These are phyloP conservation scores for Ptilonorhynchus violaceus DNA, from an alignment of 2,113 vertebrate genomes.

Conservation along the genomic window DNA sequence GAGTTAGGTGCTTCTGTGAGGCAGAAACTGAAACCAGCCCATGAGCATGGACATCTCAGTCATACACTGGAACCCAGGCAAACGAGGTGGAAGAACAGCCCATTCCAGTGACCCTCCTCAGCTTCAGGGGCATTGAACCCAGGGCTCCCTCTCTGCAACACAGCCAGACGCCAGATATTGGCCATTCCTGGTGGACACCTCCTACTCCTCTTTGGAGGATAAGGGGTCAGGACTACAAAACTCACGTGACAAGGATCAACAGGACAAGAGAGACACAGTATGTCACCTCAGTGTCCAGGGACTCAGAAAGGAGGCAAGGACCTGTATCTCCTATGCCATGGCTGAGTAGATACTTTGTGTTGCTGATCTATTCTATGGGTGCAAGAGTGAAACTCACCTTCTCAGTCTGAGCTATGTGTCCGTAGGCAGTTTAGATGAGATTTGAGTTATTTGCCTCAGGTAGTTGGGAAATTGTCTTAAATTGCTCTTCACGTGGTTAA, in stretches of 20 bases:
- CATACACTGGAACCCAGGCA: rapidly evolving
- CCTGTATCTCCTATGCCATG: rapidly evolving
- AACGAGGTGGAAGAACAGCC: not conserved
- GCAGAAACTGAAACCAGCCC: not conserved
- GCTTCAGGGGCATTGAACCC: not conserved
- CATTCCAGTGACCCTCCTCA: not conserved
- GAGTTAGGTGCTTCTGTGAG: not conserved
- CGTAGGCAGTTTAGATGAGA: not conserved
- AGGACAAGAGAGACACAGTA: not conserved
- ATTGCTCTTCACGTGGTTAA: not conserved
- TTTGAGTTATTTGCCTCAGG: not conserved
- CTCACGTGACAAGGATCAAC: rapidly evolving
- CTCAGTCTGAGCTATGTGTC: not conserved
- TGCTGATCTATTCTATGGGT: not conserved
- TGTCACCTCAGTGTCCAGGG: not conserved
- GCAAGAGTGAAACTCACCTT: not conserved
- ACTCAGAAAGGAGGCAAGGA: not conserved
- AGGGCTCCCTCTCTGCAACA: not conserved
- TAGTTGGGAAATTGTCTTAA: not conserved
- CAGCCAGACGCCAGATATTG: not conserved
- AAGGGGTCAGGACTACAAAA: not conserved
- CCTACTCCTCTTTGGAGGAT: not conserved
- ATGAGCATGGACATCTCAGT: not conserved
- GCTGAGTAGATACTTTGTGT: not conserved
- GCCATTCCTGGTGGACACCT: not conserved